Conservation (phyloP, 2,888 invertebrate genomes). For the Idaea biselata region DNA sequence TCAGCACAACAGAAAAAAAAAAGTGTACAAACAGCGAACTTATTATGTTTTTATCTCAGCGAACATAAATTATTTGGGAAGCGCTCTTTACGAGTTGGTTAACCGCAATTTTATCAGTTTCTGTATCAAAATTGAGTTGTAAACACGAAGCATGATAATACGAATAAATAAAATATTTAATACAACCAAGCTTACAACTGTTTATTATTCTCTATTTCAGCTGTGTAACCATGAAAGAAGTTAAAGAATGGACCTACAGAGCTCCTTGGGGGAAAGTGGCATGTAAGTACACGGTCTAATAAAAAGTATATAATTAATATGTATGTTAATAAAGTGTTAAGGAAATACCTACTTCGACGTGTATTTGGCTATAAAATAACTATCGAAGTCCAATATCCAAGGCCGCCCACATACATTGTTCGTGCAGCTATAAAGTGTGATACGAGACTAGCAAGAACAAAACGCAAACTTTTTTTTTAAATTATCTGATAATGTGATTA, state of each 20-base stretch:
- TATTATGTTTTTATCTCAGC: too few relatives aligned
- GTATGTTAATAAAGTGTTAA: not conserved
- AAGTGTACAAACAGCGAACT: too few relatives aligned
- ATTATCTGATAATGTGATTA: not conserved
- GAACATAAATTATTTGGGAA: not conserved
- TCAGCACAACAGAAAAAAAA: too few relatives aligned
- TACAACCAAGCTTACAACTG: not conserved
- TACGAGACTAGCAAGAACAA: not conserved
- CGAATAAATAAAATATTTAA: not conserved
- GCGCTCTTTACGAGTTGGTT: not conserved
- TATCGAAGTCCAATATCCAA: not conserved
- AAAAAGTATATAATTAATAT: not conserved
- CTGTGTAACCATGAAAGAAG: not conserved
- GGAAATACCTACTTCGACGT: not conserved
- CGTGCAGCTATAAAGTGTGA: not conserved
- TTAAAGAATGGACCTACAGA: not conserved
- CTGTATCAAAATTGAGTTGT: not conserved
- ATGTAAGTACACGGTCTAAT: constrained; percentile 39
- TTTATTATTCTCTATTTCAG: not conserved
- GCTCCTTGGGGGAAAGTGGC: constrained; percentile 79
- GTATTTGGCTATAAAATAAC: not conserved
- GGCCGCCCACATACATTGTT: not conserved
- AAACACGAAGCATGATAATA: not conserved
- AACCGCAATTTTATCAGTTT: constrained; percentile 3
- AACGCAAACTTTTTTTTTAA: not conserved